A percentile compares a stretch with the other conserved stretches of the same genome.
phyloP scores from a whole-genome alignment of 2,888 invertebrate species.

The Cheilosia impressa region DNA sequence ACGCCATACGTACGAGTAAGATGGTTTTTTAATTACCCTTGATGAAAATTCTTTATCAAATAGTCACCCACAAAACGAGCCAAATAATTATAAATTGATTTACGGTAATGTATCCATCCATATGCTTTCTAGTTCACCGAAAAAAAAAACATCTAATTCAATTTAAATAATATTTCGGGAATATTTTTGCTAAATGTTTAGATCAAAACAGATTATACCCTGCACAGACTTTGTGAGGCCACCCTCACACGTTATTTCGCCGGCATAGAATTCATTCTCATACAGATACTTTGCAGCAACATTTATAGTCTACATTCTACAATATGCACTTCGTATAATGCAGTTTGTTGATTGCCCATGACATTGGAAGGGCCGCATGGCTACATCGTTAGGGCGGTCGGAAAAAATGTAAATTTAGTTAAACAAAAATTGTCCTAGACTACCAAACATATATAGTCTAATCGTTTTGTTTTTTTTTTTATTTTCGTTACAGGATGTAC shows the following conservation, averaged over 20 bases:
- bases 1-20: conserved; percentile 17
- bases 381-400: conserved; percentile 66
- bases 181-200: neutral
- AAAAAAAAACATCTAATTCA: conserved; percentile 2
- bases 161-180: conserved; percentile 16
- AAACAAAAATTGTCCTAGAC: conserved; percentile 18
- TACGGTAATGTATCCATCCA: conserved; percentile 36
- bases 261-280: neutral
- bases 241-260: neutral
- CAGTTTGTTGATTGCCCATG: conserved; percentile 53
- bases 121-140: conserved; percentile 35
- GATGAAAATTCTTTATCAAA: neutral
- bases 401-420: conserved; percentile 53
- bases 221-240: neutral
- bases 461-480: conserved; percentile 51
- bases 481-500: conserved; percentile 59
- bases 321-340: neutral
- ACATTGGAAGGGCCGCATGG: conserved; percentile 55
- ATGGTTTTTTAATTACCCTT: conserved; percentile 63
- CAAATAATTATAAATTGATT: conserved; percentile 32
- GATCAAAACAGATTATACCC: conserved; percentile 5
- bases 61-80: neutral
- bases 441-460: conserved; percentile 19
- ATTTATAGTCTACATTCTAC: too few species aligned
- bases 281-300: too few species aligned